phyloP scores from a whole-genome alignment of 2,888 invertebrate species.

The Drosophila longiperda region DNA sequence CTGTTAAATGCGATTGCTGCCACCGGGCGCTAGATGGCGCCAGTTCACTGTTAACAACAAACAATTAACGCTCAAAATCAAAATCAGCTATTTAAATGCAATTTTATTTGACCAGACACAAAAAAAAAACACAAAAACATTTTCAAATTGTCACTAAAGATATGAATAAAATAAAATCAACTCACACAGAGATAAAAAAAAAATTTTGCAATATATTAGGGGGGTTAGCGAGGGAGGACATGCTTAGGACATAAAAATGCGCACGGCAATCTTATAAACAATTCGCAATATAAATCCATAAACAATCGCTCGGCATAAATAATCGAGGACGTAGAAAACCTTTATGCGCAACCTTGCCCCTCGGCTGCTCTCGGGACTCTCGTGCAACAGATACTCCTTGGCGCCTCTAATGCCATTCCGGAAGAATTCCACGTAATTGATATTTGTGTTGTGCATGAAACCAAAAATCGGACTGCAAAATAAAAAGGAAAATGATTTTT shows the following conservation, averaged over 20 bases:
- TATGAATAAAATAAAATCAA: not conserved
- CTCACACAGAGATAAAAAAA: conserved; percentile 6
- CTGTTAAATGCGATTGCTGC: not conserved
- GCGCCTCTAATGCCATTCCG: conserved; percentile 79
- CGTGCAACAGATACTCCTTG: conserved; percentile 80
- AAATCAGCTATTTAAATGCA: not conserved
- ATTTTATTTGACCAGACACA: conserved; percentile 42
- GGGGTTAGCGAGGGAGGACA: not conserved
- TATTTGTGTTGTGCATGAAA: conserved; percentile 68
- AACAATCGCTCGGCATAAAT: conserved; percentile 57
- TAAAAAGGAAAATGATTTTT: not conserved
- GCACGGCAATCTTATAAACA: conserved; percentile 42
- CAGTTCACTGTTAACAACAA: not conserved
- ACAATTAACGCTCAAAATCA: not conserved
- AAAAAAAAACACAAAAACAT: conserved; percentile 1
- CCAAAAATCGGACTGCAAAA: conserved; percentile 60
- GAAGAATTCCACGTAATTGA: conserved; percentile 77
- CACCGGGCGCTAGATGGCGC: conserved; percentile 24
- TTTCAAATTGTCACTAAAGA: conserved; percentile 7
- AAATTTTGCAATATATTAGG: not conserved
- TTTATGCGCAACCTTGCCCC: conserved; percentile 68
- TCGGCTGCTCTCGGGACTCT: conserved; percentile 72
- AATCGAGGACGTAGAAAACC: conserved; percentile 69
- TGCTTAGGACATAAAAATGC: conserved; percentile 24
- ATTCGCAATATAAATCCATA: conserved; percentile 63